Evolutionary conservation across 1,140 invertebrate species (phyloP).

Genomic region (Drosophila dunni): DNA sequence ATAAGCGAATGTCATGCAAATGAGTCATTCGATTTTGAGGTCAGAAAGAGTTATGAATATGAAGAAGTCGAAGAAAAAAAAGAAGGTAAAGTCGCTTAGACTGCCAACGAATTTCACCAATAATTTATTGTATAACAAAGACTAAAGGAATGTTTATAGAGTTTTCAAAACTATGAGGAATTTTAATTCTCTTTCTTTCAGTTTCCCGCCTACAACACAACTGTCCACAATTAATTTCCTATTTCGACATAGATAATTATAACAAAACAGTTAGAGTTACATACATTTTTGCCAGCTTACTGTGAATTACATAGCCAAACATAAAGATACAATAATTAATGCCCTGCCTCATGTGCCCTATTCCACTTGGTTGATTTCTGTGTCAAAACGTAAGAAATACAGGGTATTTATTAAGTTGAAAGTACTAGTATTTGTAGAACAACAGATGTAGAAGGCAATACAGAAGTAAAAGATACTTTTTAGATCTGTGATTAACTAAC

Average conservation of each 20-base stretch:
- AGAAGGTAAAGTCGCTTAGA: too few species aligned
- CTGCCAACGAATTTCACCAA: neutral
- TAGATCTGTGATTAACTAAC: slow-evolving; percentile 38
- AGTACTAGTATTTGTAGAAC: slow-evolving; percentile 17
- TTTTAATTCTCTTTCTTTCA: too few species aligned
- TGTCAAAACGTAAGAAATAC: slow-evolving; percentile 13
- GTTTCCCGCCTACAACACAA: neutral
- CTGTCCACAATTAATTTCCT: slow-evolving; percentile 36
- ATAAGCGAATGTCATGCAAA: slow-evolving; percentile 72
- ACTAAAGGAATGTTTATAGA: neutral
- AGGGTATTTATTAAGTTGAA: slow-evolving; percentile 55
- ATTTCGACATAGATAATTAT: slow-evolving; percentile 35
- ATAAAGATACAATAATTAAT: slow-evolving; percentile 41
- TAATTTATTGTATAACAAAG: neutral
- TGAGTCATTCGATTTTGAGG: slow-evolving; percentile 61
- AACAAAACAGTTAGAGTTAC: slow-evolving; percentile 37
- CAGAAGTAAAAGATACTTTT: neutral
- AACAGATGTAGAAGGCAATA: neutral
- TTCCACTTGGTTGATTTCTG: slow-evolving; percentile 65
- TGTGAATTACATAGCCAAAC: slow-evolving; percentile 32
- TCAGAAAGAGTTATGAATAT: slow-evolving; percentile 24
- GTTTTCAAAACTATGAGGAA: neutral
- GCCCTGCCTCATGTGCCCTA: slow-evolving; percentile 35
- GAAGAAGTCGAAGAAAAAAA: slow-evolving; percentile 8
- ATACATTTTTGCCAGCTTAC: slow-evolving; percentile 23